These are phyloP conservation scores for Tetrax tetrax DNA, from an alignment of 2,113 vertebrate species.

Conservation along the genomic window DNA sequence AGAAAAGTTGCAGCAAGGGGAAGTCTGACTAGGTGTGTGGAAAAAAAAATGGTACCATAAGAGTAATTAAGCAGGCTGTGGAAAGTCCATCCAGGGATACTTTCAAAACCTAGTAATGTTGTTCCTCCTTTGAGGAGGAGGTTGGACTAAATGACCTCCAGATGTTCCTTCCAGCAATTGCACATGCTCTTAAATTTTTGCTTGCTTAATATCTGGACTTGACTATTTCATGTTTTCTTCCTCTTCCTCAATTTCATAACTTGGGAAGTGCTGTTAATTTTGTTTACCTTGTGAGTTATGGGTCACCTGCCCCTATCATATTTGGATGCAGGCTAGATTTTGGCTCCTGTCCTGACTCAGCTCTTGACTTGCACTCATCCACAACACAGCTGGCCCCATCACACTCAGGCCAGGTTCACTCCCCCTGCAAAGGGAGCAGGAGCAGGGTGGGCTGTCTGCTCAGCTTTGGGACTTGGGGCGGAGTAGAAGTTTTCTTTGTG, in stretches of 20 bases:
- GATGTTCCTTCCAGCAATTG: neutral
- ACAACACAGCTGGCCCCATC: neutral
- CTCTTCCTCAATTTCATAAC: neutral
- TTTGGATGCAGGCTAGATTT: neutral
- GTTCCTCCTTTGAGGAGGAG: neutral
- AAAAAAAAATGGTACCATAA: neutral
- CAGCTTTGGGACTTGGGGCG: neutral
- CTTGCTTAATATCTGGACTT: neutral
- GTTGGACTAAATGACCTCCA: slow-evolving; percentile 17
- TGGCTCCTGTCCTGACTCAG: neutral
- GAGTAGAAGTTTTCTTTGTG: neutral
- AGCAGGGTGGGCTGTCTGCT: neutral
- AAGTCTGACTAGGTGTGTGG: neutral
- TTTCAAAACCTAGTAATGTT: neutral
- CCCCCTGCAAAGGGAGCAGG: neutral
- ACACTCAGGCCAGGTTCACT: neutral
- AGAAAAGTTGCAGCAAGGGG: neutral
- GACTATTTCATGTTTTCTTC: neutral
- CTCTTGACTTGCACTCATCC: neutral
- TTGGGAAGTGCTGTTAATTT: neutral
- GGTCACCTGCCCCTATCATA: neutral
- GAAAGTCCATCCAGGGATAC: neutral
- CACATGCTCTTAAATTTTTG: neutral
- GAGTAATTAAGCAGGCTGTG: neutral
- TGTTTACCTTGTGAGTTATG: neutral